phyloP scores from a whole-genome alignment of 2,113 vertebrate genomes.

The Chloebia gouldiae region DNA sequence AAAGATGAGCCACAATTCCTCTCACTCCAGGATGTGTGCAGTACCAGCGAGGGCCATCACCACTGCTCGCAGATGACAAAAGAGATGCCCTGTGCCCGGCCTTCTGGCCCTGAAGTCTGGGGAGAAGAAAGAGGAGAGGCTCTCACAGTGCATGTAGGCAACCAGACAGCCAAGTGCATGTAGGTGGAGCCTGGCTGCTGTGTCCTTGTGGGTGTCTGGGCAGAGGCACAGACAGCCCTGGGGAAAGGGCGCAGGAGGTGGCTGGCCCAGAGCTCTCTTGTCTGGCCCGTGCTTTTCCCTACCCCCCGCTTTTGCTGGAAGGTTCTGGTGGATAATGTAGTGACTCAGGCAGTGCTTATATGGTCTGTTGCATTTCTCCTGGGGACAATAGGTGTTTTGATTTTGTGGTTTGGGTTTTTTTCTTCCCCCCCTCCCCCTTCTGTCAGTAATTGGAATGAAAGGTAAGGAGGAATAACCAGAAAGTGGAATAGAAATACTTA shows the following conservation, averaged over 20 bases:
- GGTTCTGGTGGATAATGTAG: neutral
- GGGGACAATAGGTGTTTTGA: neutral
- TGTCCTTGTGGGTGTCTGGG: neutral
- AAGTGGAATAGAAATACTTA: neutral
- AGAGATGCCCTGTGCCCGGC: neutral
- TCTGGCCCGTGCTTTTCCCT: neutral
- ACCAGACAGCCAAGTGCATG: neutral
- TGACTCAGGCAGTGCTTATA: neutral
- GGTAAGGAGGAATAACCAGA: neutral
- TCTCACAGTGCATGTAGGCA: neutral
- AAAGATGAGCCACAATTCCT: neutral
- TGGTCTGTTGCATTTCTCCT: neutral
- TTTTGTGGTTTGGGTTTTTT: neutral
- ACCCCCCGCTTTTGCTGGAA: neutral
- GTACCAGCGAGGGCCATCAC: neutral
- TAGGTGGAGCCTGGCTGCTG: neutral
- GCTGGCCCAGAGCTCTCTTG: neutral
- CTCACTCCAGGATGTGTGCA: neutral
- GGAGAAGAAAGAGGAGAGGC: neutral
- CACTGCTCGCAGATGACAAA: accelerated
- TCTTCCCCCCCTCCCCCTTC: accelerated
- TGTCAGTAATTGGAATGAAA: neutral
- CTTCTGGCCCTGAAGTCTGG: neutral
- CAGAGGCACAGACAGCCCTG: constrained; percentile 18
- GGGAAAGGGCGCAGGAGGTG: neutral